phyloP scores from a whole-genome alignment of 92 coral and sea anemone species.

The Porites rus region DNA sequence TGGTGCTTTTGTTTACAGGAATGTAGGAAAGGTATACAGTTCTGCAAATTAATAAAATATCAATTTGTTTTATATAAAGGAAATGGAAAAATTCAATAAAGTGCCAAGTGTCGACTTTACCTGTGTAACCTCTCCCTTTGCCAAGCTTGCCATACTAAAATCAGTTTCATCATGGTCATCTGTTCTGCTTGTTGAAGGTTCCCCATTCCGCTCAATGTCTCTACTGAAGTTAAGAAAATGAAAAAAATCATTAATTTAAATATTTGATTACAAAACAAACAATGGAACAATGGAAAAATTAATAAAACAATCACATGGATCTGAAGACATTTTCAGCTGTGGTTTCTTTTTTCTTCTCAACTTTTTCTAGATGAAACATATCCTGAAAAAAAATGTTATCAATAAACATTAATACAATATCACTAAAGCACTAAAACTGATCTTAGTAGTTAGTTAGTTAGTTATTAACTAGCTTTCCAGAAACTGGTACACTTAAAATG shows the following conservation, averaged over 20 bases:
- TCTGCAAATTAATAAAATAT: neutral
- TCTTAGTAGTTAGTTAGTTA: no score
- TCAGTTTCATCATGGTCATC: conserved; percentile 81
- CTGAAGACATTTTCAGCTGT: conserved; percentile 88
- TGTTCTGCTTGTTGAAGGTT: conserved; percentile 63
- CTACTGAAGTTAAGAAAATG: conserved; percentile 34
- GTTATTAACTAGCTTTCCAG: no score
- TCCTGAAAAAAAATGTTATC: conserved; percentile 54
- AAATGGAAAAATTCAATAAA: no score
- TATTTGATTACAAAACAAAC: neutral
- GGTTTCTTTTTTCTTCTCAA: conserved; percentile 72
- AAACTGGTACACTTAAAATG: no score
- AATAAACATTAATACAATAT: neutral
- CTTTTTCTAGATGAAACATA: conserved; percentile 83
- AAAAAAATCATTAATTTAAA: neutral
- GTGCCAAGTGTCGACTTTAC: conserved; percentile 22
- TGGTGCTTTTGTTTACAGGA: no score
- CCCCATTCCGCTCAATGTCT: conserved; percentile 63
- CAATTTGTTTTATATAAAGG: no score
- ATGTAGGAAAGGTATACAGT: no score
- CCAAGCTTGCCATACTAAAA: conserved; percentile 91
- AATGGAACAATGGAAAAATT: neutral
- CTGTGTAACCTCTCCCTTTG: conserved; percentile 87
- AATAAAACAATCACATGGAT: conserved; percentile 50
- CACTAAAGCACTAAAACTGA: no score